Evolutionary conservation across 2,888 invertebrate species (phyloP).

Genomic region (Geotrupes spiniger): DNA sequence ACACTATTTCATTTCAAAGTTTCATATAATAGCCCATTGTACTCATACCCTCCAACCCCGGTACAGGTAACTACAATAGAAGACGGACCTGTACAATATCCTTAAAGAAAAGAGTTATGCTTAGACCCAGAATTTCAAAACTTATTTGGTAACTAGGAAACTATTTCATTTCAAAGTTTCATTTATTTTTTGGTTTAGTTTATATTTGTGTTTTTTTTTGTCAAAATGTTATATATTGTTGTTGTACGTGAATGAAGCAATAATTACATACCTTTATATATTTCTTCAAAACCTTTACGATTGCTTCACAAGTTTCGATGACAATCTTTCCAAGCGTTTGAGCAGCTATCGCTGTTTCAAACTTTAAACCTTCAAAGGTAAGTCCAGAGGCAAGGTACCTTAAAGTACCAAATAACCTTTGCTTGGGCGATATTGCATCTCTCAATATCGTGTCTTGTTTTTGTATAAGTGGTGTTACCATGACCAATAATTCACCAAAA

Average conservation of each 20-base stretch:
- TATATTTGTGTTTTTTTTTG: not conserved
- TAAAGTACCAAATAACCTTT: constrained; percentile 10
- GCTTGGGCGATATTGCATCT: constrained; percentile 9
- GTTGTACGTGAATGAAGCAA: no score
- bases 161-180: not conserved
- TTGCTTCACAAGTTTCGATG: constrained; percentile 17
- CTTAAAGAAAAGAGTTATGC: not conserved
- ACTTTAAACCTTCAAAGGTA: constrained; percentile 14
- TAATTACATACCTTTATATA: constrained; percentile 16
- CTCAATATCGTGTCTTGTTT: constrained; percentile 15
- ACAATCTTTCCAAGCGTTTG: constrained; percentile 11
- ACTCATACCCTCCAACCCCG: constrained; percentile 1
- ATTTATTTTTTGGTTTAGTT: not conserved
- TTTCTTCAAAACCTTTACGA: constrained; percentile 11
- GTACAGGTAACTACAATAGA: not conserved
- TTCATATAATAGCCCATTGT: not conserved
- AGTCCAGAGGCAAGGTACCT: constrained; percentile 10
- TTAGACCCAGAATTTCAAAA: not conserved
- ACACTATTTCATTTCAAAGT: not conserved
- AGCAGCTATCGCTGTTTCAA: constrained; percentile 9
- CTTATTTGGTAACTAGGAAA: not conserved
- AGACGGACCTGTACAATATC: not conserved
- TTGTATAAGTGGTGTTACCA: constrained; percentile 12
- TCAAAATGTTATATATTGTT: no score
- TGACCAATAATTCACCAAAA: constrained; percentile 14